These are phyloP conservation scores for Callorhinus ursinus DNA, from an alignment of 2,113 vertebrate genomes.

Conservation along the genomic window DNA sequence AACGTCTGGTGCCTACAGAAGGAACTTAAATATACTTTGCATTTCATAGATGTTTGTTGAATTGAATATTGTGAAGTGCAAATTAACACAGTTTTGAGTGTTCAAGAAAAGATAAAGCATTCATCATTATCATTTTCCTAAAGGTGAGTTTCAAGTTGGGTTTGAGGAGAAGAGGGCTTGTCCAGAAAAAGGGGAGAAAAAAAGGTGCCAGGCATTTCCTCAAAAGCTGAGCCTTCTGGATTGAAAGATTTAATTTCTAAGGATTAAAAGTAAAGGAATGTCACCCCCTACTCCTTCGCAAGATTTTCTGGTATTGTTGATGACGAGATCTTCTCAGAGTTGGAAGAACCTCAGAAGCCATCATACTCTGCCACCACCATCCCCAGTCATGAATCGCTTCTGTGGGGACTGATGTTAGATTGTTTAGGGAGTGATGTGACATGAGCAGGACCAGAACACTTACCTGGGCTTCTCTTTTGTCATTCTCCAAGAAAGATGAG, in stretches of 20 bases:
- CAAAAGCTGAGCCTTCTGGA: conserved; percentile 36
- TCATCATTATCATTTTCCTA: conserved; percentile 19
- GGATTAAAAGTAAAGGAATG: background rate
- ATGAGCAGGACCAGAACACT: background rate
- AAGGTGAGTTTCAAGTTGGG: conserved; percentile 29
- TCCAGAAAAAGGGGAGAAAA: background rate
- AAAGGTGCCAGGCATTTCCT: background rate
- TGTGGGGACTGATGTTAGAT: background rate
- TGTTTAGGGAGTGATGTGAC: background rate
- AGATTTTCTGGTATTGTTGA: conserved; percentile 1
- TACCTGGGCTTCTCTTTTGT: background rate
- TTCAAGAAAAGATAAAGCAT: conserved; percentile 28
- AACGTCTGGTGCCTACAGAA: background rate
- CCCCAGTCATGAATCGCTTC: background rate
- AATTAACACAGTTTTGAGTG: conserved; percentile 22
- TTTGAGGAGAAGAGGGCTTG: conserved; percentile 26
- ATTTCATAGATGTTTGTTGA: conserved; percentile 33
- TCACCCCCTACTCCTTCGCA: background rate
- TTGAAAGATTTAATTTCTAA: conserved; percentile 51
- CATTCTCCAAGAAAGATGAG: conserved; percentile 36
- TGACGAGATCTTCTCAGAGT: background rate
- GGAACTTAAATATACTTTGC: conserved; percentile 33
- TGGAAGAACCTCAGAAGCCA: background rate
- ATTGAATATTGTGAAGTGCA: conserved; percentile 10
- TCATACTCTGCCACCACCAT: background rate